A percentile compares a stretch with the other conserved stretches of the same genome.
phyloP scores from a whole-genome alignment of 2,888 invertebrate genomes.

The Scelioninae gen. 2 region DNA sequence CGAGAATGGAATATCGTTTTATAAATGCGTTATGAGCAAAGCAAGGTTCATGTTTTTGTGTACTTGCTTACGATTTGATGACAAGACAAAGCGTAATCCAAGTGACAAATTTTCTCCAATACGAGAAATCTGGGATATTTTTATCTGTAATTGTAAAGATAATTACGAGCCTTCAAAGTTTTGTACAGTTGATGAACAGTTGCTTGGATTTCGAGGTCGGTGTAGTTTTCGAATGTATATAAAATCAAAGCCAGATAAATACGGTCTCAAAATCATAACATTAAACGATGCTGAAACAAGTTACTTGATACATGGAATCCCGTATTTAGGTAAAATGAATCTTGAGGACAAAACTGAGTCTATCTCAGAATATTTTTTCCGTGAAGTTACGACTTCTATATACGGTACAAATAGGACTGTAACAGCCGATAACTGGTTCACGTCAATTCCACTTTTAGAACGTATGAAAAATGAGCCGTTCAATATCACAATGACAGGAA shows the following conservation, averaged over 20 bases:
- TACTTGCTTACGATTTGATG: constrained; percentile 4
- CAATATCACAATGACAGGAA: constrained; percentile 54
- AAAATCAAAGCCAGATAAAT: constrained; percentile 68
- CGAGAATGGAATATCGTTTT: neutral
- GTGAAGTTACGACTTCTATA: constrained; percentile 40
- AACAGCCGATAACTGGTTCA: constrained; percentile 61
- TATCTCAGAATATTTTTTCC: constrained; percentile 47
- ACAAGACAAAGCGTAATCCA: neutral
- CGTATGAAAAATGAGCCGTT: constrained; percentile 39
- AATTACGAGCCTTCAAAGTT: neutral
- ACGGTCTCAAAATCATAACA: constrained; percentile 69
- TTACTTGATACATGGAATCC: constrained; percentile 62
- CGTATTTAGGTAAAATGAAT: constrained; percentile 12
- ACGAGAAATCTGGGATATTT: constrained; percentile 16
- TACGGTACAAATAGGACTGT: constrained; percentile 48
- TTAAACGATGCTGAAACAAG: constrained; percentile 68
- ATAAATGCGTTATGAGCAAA: neutral
- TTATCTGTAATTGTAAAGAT: constrained; percentile 39
- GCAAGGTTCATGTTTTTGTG: neutral
- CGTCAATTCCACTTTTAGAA: constrained; percentile 49
- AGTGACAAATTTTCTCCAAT: constrained; percentile 12
- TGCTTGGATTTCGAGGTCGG: constrained; percentile 63
- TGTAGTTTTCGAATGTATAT: constrained; percentile 65
- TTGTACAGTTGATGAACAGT: constrained; percentile 66
- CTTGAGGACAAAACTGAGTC: neutral